Base-by-base conservation (phyloP, 2,113 vertebrate genomes). In the Festucalex cinctus region DNA sequence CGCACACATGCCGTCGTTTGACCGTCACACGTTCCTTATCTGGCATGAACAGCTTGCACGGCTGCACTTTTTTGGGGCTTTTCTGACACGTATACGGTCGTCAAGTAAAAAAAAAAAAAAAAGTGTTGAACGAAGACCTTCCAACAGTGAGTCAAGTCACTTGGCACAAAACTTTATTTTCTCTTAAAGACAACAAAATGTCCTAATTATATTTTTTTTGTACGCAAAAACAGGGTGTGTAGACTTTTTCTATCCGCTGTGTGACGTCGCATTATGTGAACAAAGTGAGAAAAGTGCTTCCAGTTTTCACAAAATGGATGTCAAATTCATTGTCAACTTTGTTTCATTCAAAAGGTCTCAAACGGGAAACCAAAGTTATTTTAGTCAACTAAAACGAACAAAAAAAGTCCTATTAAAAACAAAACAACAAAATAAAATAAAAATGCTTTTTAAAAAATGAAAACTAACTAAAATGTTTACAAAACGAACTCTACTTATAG, bases 11-110 rank as follows among this genome's bases (percentile, higher is more conserved):
- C 76, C 80, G 66, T 72, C 80, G 80, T 85, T 83, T 73, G 71
- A 79, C 80, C 76, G 43, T 77, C 61, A 46, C 58, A 1, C 13
- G 63, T 65, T n/a, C n/a, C n/a, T n/a, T 82, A 75, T 84, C 84
- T 84, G 71, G 83, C 82, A 71, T 68, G 66, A 77, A 68, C 77
- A 86, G 86, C 80, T 81, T 81, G 74, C 69, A 5, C 67, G 63
- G n/a, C 71, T 57, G 46, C 73, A 5, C 66, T 41, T 62, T 62
- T 32, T 32, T 32, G 28, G 28, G 28, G 43, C n/a, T n/a, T n/a
- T n/a, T n/a, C n/a, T n/a, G n/a, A n/a, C n/a, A n/a, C n/a, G n/a
- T n/a, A n/a, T n/a, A n/a, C n/a, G n/a, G n/a, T n/a, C n/a, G n/a
- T n/a, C n/a, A n/a, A n/a, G n/a, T n/a, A n/a, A n/a, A n/a, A n/a